These are phyloP conservation scores for Oikopleura dioica DNA, from an alignment of 23 tunicate species.

Conservation along the genomic window DNA sequence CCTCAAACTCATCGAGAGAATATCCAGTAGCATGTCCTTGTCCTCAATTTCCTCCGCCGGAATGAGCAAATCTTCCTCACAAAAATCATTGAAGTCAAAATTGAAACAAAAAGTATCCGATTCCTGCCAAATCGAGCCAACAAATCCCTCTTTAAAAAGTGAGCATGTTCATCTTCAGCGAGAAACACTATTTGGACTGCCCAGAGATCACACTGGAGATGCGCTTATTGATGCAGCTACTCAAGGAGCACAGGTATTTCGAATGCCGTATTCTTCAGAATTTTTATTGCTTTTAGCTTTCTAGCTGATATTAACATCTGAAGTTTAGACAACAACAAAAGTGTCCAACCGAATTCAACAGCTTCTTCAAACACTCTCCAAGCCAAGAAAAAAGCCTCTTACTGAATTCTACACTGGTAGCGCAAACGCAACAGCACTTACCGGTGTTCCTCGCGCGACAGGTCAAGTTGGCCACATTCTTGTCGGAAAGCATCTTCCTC, in stretches of 20 bases:
- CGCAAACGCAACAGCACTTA: not conserved
- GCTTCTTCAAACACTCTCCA: not conserved
- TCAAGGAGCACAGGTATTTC: not conserved
- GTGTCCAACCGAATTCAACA: not conserved
- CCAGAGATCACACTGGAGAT: not conserved
- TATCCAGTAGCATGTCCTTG: too few relatives aligned
- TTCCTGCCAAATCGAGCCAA: too few relatives aligned
- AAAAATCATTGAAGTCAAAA: too few relatives aligned
- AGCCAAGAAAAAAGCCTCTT: not conserved
- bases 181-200: not conserved
- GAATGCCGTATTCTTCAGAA: too few relatives aligned
- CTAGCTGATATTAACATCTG: too few relatives aligned
- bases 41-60: too few relatives aligned
- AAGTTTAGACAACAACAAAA: not conserved
- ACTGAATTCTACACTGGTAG: not conserved
- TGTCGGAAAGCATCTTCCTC: not conserved
- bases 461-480: not conserved
- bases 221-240: not conserved
- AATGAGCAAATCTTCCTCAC: too few relatives aligned
- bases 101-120: too few relatives aligned
- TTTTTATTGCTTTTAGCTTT: too few relatives aligned
- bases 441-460: not conserved
- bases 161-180: too few relatives aligned
- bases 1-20: too few relatives aligned
- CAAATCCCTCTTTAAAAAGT: too few relatives aligned